phyloP scores from a whole-genome alignment of 1,140 invertebrate genomes.

The Neotoxoptera formosana region DNA sequence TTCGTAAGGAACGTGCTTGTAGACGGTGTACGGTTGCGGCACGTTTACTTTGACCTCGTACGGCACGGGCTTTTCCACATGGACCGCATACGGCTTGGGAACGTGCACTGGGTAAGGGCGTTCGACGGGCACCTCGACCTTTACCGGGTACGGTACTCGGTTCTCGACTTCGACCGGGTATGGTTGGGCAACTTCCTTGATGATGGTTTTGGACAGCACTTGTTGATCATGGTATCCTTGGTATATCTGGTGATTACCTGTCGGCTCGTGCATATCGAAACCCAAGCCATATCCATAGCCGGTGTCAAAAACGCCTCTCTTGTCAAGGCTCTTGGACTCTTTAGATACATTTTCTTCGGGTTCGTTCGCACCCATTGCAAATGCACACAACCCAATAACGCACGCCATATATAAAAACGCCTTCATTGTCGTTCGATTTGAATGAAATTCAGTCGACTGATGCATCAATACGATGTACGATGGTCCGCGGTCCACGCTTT shows the following conservation, averaged over 20 bases:
- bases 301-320: slow-evolving; percentile 62
- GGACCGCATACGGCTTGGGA: slow-evolving; percentile 70
- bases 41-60: slow-evolving; percentile 62
- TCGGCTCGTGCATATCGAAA: not conserved
- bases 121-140: slow-evolving; percentile 61
- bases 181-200: slow-evolving; percentile 59
- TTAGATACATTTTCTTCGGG: not conserved
- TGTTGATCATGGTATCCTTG: not conserved
- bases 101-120: slow-evolving; percentile 67
- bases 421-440: slow-evolving; percentile 57
- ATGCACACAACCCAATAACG: not conserved
- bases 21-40: slow-evolving; percentile 64
- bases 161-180: slow-evolving; percentile 62
- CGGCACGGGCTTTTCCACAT: slow-evolving; percentile 72
- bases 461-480: not conserved
- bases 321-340: not conserved
- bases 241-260: not conserved
- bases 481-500: slow-evolving; percentile 62
- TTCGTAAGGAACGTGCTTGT: slow-evolving; percentile 62
- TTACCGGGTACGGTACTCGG: slow-evolving; percentile 66
- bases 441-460: slow-evolving; percentile 54
- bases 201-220: slow-evolving; percentile 59
- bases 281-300: slow-evolving; percentile 63
- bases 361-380: not conserved
- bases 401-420: not conserved